Evolutionary conservation across 2,797 vertebrate genomes (phyloP).

Genomic region (Leptatherina wallacei): DNA sequence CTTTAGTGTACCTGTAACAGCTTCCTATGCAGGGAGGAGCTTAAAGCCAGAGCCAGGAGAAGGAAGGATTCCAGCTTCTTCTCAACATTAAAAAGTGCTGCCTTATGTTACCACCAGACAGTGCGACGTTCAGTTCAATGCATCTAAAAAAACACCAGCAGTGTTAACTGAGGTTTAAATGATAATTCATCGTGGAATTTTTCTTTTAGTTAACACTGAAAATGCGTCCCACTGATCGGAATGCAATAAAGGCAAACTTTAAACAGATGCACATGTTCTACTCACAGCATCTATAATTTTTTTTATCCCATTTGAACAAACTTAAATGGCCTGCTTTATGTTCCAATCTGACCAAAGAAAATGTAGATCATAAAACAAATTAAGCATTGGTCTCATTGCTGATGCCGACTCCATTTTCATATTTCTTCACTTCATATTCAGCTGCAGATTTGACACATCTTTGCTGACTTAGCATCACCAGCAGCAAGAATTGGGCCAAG

Average conservation of each 20-base stretch:
- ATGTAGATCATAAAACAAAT: neutral
- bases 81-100: neutral
- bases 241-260: neutral
- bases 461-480: slow-evolving; percentile 23
- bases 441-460: slow-evolving; percentile 10
- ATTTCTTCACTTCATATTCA: neutral
- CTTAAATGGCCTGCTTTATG: neutral
- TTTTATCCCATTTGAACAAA: neutral
- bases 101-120: neutral
- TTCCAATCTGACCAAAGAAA: neutral
- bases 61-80: no score
- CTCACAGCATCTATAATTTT: neutral
- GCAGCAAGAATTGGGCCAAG: slow-evolving; percentile 12
- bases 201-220: neutral
- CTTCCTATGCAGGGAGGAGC: neutral
- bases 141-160: neutral
- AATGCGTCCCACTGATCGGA: neutral
- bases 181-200: neutral
- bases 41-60: neutral
- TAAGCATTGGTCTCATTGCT: neutral
- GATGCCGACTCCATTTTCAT: neutral
- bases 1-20: neutral
- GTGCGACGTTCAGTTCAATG: neutral
- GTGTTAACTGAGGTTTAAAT: neutral
- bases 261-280: neutral